Conservation (phyloP, 2,888 invertebrate genomes). For the Caenorhabditis sp. region DNA sequence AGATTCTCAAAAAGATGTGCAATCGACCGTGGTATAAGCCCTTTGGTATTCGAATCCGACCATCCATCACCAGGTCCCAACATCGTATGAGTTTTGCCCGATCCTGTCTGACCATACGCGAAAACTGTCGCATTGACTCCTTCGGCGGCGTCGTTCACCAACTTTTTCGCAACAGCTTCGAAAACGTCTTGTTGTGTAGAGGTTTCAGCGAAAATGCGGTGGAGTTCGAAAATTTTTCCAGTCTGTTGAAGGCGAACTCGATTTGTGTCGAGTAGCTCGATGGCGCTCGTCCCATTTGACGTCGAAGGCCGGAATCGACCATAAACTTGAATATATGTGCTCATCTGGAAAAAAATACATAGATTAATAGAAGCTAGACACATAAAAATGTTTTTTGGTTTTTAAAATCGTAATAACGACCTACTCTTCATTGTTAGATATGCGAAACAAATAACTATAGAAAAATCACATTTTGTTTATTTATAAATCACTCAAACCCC, state of each 20-base stretch:
- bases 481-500: no score
- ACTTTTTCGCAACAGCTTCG: slow-evolving; percentile 69
- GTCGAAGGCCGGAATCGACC: slow-evolving; percentile 27
- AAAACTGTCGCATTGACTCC: slow-evolving; percentile 74
- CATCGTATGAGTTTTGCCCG: slow-evolving; percentile 74
- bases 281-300: not conserved
- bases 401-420: no score
- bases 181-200: slow-evolving; percentile 65
- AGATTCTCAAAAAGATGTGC: slow-evolving; percentile 72
- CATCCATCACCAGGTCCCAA: slow-evolving; percentile 66
- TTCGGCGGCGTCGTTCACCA: slow-evolving; percentile 72
- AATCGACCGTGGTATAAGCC: slow-evolving; percentile 72
- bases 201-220: slow-evolving; percentile 12
- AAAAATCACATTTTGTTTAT: no score
- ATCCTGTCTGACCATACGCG: slow-evolving; percentile 73
- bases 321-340: slow-evolving; percentile 18
- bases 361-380: no score
- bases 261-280: slow-evolving; percentile 7
- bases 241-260: slow-evolving; percentile 4
- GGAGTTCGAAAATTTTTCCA: slow-evolving; percentile 26
- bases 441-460: no score
- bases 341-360: slow-evolving; percentile 15
- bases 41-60: slow-evolving; percentile 69
- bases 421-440: no score
- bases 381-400: no score